Evolutionary conservation across 2,888 invertebrate species (phyloP).

Genomic region (Dynastes hyllus): DNA sequence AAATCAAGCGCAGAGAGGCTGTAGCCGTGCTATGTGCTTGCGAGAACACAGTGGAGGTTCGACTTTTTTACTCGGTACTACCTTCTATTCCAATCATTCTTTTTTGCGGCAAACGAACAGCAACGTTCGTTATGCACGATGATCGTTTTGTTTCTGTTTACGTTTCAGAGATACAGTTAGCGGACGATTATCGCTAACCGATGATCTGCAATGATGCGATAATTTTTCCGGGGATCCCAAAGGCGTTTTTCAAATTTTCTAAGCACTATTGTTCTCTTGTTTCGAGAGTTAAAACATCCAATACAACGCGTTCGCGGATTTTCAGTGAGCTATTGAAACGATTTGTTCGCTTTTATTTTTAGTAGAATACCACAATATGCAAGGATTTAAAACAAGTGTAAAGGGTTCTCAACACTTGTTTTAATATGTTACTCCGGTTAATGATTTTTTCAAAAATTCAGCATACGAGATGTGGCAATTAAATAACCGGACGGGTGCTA

Average conservation of each 20-base stretch:
- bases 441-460: no score
- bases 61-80: slow-evolving; percentile 11
- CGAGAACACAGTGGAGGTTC: slow-evolving; percentile 12
- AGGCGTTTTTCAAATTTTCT: slow-evolving; percentile 9
- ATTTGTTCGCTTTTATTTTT: no score
- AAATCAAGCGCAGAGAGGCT: slow-evolving; percentile 20
- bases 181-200: slow-evolving; percentile 1
- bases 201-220: slow-evolving; percentile 17
- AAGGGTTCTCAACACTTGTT: no score
- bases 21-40: neutral
- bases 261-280: no score
- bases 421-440: no score
- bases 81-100: slow-evolving; percentile 13
- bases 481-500: no score
- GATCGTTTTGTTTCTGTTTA: slow-evolving; percentile 1
- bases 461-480: no score
- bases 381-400: no score
- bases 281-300: no score
- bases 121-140: neutral
- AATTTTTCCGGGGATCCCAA: neutral
- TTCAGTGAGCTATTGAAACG: no score
- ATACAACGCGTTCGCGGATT: no score
- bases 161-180: slow-evolving; percentile 19
- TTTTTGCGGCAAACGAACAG: neutral
- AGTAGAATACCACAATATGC: no score